phyloP scores from a whole-genome alignment of 2,888 invertebrate genomes.

The Schizaphis graminum region DNA sequence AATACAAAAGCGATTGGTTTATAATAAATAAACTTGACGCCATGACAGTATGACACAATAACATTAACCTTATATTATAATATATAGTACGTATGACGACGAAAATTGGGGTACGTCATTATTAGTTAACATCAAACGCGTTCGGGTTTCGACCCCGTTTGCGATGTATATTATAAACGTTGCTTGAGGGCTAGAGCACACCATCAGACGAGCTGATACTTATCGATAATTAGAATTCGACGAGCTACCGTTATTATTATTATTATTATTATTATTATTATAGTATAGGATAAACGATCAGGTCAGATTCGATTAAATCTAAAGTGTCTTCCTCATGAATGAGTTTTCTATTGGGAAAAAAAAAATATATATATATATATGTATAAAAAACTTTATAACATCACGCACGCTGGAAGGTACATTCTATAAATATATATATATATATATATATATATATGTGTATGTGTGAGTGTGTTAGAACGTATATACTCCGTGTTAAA shows the following conservation, averaged over 20 bases:
- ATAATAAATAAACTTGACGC: constrained; percentile 2
- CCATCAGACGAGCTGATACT: constrained; percentile 23
- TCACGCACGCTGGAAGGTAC: neutral
- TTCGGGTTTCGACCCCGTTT: constrained; percentile 38
- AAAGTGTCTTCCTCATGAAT: constrained; percentile 25
- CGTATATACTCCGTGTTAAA: constrained; percentile 20
- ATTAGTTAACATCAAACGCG: constrained; percentile 58
- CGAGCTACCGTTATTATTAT: constrained; percentile 28
- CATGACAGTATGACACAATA: constrained; percentile 16
- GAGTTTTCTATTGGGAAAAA: constrained; percentile 25
- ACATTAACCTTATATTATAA: constrained; percentile 7
- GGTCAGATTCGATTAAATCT: constrained; percentile 41
- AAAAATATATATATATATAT: neutral
- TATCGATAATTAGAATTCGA: constrained; percentile 58
- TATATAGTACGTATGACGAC: constrained; percentile 19
- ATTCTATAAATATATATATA: neutral
- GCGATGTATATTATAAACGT: constrained; percentile 27
- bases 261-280: neutral
- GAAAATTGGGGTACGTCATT: constrained; percentile 45
- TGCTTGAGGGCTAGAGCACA: neutral
- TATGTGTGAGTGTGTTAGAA: neutral
- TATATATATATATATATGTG: neutral
- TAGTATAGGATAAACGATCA: constrained; percentile 41
- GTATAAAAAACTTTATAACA: constrained; percentile 7
- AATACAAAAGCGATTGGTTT: constrained; percentile 16